Evolutionary conservation across 2,113 vertebrate species (phyloP).

Genomic region (Suricata suricatta): DNA sequence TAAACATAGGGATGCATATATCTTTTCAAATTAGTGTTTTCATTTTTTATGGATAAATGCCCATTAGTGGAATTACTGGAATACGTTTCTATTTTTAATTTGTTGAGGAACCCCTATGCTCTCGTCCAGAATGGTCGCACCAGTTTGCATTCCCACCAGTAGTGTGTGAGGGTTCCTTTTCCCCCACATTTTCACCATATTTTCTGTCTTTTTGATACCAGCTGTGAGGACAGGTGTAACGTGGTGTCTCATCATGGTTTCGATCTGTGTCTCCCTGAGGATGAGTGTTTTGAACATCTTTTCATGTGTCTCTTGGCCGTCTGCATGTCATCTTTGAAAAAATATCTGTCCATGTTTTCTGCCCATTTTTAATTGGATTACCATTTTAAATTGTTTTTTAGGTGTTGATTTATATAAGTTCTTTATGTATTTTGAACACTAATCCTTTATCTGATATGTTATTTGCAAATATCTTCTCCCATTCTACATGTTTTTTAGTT

Average conservation of each 20-base stretch:
- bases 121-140: neutral
- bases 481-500: neutral
- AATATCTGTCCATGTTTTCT: neutral
- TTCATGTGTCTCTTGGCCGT: neutral
- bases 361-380: neutral
- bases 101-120: neutral
- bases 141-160: neutral
- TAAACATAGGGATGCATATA: neutral
- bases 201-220: neutral
- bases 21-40: neutral
- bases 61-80: neutral
- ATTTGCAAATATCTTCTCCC: neutral
- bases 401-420: neutral
- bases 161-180: neutral
- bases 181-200: too few species aligned
- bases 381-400: neutral
- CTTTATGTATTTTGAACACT: neutral
- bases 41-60: neutral
- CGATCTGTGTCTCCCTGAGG: neutral
- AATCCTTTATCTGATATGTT: neutral
- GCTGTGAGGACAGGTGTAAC: neutral
- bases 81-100: neutral
- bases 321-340: neutral
- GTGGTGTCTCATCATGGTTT: neutral
- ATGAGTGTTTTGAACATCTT: neutral